phyloP scores from a whole-genome alignment of 1,140 invertebrate genomes.

The Leptinotarsa texana region DNA sequence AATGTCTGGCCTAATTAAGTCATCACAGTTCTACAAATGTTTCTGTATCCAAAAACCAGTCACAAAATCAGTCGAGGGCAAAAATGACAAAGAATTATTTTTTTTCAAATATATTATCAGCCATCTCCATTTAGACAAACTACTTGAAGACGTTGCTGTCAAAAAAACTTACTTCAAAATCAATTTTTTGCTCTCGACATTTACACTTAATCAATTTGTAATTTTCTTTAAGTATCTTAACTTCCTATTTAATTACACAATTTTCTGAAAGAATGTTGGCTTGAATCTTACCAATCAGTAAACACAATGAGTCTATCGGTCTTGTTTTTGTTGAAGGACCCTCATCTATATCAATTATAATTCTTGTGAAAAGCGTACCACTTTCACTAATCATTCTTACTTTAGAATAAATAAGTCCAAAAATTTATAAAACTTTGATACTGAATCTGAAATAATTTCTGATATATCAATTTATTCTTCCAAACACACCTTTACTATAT shows the following conservation, averaged over 20 bases:
- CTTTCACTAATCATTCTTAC: not conserved
- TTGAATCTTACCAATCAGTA: not conserved
- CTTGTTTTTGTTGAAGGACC: too few species aligned
- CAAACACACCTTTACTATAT: too few species aligned
- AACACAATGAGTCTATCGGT: too few species aligned
- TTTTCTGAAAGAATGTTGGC: not conserved
- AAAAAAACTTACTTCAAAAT: not conserved
- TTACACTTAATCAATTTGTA: not conserved
- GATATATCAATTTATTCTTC: too few species aligned
- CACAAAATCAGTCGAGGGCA: conserved; percentile 10
- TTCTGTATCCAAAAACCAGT: conserved; percentile 1
- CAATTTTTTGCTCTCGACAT: not conserved
- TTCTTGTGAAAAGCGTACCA: not conserved
- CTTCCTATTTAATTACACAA: not conserved
- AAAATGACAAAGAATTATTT: not conserved
- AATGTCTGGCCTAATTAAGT: not conserved
- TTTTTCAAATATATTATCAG: not conserved
- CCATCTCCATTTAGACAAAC: not conserved
- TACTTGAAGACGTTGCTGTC: not conserved
- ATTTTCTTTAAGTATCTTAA: not conserved
- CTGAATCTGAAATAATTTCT: too few species aligned
- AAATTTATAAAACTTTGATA: too few species aligned
- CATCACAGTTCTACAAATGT: conserved; percentile 16
- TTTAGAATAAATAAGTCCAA: too few species aligned
- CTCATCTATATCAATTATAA: not conserved